Evolutionary conservation across 2,113 vertebrate genomes (phyloP), one percentile per base, ranked within the genome.

Genomic region (Elachura formosa): DNA sequence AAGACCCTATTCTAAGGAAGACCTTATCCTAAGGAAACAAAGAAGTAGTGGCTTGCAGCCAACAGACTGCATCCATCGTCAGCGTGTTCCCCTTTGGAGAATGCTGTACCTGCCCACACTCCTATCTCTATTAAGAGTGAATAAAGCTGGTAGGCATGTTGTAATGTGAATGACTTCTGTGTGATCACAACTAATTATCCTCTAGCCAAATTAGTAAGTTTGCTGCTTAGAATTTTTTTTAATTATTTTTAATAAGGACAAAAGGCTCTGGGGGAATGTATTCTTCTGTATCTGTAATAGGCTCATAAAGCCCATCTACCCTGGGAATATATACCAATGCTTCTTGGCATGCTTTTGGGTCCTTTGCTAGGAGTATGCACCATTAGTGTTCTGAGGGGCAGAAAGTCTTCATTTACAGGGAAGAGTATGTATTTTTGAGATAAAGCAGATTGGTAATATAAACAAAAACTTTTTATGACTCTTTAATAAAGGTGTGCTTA

Each of bases 151-250:
- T 85, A 83, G 91, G 87, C 89, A 90, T 91, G 78, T 63, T 92
- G 92, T 96, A 93, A 94, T 91, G 67, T 58, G 84, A 84, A 85
- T 91, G 59, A 77, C 89, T 97, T 91, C 58, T 94, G 46, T 85
- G 87, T 91, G 87, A 97, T 95, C 82, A 85, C 18, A 6, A 63
- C 59, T 96, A 83, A 96, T 94, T 96, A 93, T 36, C n/a, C 66
- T 89, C 59, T 67, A 91, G 25, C 24, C n/a, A 92, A 96, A 96
- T 95, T 71, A 93, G 67, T 72, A 85, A 75, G 55, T 93, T 89
- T 63, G 64, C 61, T 34, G 34, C 54, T 90, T 59, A 43, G 72
- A 55, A 2, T 14, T 41, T 38, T 46, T 58, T 87, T 66, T n/a
- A n/a, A n/a, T 75, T 89, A 62, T 75, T 73, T 29, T 68, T 83